These are phyloP conservation scores for Empidonax traillii DNA, from an alignment of 2,113 vertebrate genomes.

Conservation along the genomic window DNA sequence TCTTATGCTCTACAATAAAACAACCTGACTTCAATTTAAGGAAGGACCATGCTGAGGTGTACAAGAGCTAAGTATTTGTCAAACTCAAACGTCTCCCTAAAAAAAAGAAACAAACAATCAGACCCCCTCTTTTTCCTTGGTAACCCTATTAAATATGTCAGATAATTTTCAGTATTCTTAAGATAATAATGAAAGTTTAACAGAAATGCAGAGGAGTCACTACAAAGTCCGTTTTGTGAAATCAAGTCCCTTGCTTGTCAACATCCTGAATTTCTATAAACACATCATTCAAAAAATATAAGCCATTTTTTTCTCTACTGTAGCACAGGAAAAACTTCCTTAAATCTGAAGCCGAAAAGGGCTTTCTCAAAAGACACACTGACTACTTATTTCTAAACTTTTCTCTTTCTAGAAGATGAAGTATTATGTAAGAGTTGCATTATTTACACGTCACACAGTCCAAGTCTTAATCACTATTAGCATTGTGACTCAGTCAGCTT, in stretches of 20 bases:
- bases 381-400: neutral
- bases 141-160: neutral
- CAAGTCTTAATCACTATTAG: neutral
- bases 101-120: neutral
- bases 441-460: neutral
- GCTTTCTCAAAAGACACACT: neutral
- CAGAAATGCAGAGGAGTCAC: neutral
- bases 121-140: fast-evolving
- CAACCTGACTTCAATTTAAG: neutral
- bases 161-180: neutral
- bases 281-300: neutral
- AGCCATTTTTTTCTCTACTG: neutral
- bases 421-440: neutral
- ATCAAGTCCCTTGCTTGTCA: neutral
- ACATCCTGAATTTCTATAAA: neutral
- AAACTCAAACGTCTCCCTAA: neutral
- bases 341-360: neutral
- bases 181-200: neutral
- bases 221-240: neutral
- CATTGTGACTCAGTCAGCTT: neutral
- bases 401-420: neutral
- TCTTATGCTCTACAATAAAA: neutral
- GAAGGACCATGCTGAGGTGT: neutral
- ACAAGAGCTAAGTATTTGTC: neutral
- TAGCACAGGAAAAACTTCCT: neutral